Percentiles rank a stretch among this genome's conserved stretches.
Evolutionary conservation across 2,797 vertebrate species (phyloP).

Genomic region (Rachycentron canadum): DNA sequence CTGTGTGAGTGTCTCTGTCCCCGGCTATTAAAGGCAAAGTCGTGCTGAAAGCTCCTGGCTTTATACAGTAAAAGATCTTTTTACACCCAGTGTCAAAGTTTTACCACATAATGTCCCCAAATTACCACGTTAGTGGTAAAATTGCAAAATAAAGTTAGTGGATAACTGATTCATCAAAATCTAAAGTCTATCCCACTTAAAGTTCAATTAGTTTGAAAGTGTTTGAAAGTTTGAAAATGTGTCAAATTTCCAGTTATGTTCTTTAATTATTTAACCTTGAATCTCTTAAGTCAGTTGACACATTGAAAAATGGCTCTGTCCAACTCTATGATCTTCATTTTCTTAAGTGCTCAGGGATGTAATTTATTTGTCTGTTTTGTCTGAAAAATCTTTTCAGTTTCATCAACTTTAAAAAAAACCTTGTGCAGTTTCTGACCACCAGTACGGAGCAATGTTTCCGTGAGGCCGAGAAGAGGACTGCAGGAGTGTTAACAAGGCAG

Average conservation of each 20-base stretch:
- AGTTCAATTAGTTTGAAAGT: too few relatives aligned
- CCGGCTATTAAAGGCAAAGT: background rate
- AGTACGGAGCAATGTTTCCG: background rate
- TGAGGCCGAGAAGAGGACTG: background rate
- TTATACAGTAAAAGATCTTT: background rate
- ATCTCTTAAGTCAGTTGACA: background rate
- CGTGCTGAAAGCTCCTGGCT: background rate
- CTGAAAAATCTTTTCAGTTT: too few relatives aligned
- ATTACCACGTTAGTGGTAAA: background rate
- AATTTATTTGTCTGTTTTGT: too few relatives aligned
- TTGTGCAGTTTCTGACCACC: background rate
- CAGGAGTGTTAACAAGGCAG: background rate
- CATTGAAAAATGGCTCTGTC: too few relatives aligned
- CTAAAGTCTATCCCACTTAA: background rate
- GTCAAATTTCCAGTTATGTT: background rate
- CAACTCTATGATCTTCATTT: too few relatives aligned
- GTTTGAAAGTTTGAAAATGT: too few relatives aligned
- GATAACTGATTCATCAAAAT: background rate
- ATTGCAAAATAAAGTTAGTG: background rate
- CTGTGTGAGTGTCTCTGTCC: background rate
- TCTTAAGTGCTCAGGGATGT: too few relatives aligned
- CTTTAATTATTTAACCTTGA: background rate
- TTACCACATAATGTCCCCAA: background rate
- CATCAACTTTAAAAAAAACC: too few relatives aligned
- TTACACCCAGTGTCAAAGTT: background rate